Evolutionary conservation across 2,888 invertebrate species (phyloP).

Genomic region (Emmelina monodactyla): DNA sequence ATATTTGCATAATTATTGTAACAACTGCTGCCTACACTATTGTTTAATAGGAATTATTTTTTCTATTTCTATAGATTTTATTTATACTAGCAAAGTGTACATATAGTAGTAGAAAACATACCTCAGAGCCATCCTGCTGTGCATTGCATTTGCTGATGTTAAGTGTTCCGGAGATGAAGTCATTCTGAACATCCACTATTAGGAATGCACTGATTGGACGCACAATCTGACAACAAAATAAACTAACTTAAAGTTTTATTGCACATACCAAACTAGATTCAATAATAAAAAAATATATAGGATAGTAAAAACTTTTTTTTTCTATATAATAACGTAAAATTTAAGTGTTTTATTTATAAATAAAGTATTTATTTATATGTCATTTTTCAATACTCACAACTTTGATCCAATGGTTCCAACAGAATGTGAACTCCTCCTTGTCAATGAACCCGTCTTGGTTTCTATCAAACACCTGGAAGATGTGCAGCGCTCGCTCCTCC

Average conservation of each 20-base stretch:
- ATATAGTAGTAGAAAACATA: slow-evolving; percentile 23
- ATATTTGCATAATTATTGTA: no score
- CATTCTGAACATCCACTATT: slow-evolving; percentile 97
- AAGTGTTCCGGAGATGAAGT: slow-evolving; percentile 94
- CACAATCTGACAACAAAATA: slow-evolving; percentile 70
- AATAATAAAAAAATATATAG: no score
- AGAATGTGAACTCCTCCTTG: slow-evolving; percentile 82
- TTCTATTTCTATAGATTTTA: no score
- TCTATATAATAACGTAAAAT: no score
- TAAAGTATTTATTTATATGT: no score
- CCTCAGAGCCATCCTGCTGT: slow-evolving; percentile 88
- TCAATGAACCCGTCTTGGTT: slow-evolving; percentile 81
- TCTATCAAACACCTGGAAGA: slow-evolving; percentile 83
- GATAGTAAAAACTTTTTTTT: no score
- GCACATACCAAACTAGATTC: no score
- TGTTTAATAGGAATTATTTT: no score
- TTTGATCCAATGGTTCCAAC: slow-evolving; percentile 93
- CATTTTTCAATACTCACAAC: slow-evolving; percentile 72
- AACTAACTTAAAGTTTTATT: no score
- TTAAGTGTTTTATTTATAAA: no score
- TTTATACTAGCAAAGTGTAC: background rate
- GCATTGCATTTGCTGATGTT: slow-evolving; percentile 94
- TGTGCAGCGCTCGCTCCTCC: slow-evolving; percentile 73
- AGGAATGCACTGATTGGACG: slow-evolving; percentile 88
- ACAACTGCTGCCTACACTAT: no score